Evolutionary conservation across 2,888 invertebrate genomes (phyloP).

Genomic region (Andrena minutula): DNA sequence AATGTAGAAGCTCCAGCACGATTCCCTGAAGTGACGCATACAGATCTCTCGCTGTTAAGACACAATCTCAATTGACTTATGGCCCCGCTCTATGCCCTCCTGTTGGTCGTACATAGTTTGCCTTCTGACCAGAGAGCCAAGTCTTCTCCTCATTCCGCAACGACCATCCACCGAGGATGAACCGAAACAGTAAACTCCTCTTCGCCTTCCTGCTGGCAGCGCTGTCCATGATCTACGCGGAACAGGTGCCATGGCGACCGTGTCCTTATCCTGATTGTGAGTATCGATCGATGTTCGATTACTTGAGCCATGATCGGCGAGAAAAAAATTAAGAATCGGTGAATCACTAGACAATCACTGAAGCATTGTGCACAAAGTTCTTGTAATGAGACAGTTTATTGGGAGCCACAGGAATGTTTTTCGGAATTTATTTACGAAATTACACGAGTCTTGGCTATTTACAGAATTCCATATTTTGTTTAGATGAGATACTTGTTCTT

Average conservation of each 20-base stretch:
- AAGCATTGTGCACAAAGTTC: too few relatives aligned
- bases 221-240: constrained; percentile 66
- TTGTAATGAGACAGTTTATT: too few relatives aligned
- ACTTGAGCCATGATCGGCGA: not conserved
- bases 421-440: too few relatives aligned
- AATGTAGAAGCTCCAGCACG: not conserved
- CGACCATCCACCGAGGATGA: constrained; percentile 76
- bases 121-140: constrained; percentile 58
- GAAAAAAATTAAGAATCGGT: not conserved
- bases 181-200: constrained; percentile 63
- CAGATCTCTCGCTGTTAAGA: constrained; percentile 57
- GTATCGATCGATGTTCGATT: constrained; percentile 44
- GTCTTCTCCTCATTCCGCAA: constrained; percentile 76
- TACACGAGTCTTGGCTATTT: too few relatives aligned
- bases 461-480: too few relatives aligned
- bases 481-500: too few relatives aligned
- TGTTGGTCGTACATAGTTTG: constrained; percentile 62
- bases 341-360: not conserved
- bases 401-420: too few relatives aligned
- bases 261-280: constrained; percentile 73
- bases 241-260: constrained; percentile 65
- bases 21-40: constrained; percentile 20
- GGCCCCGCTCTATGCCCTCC: constrained; percentile 71
- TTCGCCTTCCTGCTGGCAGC: constrained; percentile 68
- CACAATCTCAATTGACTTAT: constrained; percentile 82